A percentile compares a stretch with the other conserved stretches of the same genome.
Conservation (phyloP, 1,140 invertebrate genomes). For the Formica exsecta region DNA sequence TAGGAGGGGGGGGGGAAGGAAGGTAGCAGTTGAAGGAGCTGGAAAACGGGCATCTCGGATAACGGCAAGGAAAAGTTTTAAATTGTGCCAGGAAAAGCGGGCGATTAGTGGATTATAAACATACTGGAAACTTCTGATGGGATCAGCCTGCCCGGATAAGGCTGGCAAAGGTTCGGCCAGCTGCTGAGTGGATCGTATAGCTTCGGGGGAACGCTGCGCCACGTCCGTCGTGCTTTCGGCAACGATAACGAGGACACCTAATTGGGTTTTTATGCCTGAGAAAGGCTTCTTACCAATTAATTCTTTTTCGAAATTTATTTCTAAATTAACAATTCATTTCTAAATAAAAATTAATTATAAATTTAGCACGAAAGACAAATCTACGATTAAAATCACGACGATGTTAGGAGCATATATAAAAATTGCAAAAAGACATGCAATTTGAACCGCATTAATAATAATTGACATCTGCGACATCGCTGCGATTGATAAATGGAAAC, state of each 20-base stretch:
- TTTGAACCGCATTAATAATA: background rate
- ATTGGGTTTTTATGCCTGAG: constrained; percentile 1
- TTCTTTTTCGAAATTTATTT: background rate
- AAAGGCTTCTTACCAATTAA: background rate
- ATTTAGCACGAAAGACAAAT: background rate
- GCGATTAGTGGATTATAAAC: constrained; percentile 86
- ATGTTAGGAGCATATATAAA: background rate
- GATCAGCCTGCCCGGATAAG: constrained; percentile 73
- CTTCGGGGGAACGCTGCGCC: constrained; percentile 20
- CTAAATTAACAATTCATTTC: background rate
- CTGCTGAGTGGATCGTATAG: constrained; percentile 61
- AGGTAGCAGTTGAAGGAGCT: constrained; percentile 54
- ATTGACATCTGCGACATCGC: background rate
- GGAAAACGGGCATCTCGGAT: constrained; percentile 71
- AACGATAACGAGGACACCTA: constrained; percentile 38
- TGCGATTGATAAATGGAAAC: constrained; percentile 3
- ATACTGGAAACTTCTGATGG: constrained; percentile 81
- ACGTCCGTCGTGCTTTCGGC: constrained; percentile 32
- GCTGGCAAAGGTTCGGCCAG: constrained; percentile 53
- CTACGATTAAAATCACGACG: background rate
- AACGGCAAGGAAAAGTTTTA: constrained; percentile 83
- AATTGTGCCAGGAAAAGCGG: constrained; percentile 83
- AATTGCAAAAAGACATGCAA: background rate
- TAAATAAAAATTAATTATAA: constrained; percentile 8
- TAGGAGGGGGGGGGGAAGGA: constrained; percentile 18